phyloP scores from a whole-genome alignment of 2,888 invertebrate species.

The Tipula confusa region DNA sequence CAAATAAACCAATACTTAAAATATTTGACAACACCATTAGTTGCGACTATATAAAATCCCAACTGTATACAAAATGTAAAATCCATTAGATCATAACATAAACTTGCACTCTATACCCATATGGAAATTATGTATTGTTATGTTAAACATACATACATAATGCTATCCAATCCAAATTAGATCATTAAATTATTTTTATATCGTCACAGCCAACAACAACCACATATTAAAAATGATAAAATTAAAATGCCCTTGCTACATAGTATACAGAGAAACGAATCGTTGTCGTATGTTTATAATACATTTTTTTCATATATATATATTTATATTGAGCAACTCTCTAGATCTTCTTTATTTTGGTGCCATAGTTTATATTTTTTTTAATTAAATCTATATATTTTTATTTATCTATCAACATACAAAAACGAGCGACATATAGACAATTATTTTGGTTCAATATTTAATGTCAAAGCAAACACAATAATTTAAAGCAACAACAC shows the following conservation, averaged over 20 bases:
- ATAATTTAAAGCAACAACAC: background rate
- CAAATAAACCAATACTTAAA: background rate
- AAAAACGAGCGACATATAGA: background rate
- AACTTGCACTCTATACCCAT: background rate
- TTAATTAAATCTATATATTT: conserved; percentile 17
- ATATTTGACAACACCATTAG: background rate
- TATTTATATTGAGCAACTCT: background rate
- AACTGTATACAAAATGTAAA: background rate
- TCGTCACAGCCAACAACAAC: background rate
- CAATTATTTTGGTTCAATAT: conserved; percentile 13
- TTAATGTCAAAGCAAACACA: background rate
- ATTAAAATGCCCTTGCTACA: background rate
- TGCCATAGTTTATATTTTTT: background rate
- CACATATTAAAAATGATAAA: background rate
- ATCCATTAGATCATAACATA: background rate
- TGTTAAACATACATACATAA: background rate
- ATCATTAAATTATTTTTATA: background rate
- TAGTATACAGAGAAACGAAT: no score
- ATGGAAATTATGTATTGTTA: background rate
- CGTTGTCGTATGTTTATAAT: no score
- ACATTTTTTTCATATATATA: background rate
- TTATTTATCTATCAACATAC: conserved; percentile 9
- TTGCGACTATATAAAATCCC: background rate
- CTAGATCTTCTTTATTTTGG: background rate
- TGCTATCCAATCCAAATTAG: conserved; percentile 12